Conservation (phyloP, 2,113 vertebrate species). For the Leptobrachium ailaonicum region DNA sequence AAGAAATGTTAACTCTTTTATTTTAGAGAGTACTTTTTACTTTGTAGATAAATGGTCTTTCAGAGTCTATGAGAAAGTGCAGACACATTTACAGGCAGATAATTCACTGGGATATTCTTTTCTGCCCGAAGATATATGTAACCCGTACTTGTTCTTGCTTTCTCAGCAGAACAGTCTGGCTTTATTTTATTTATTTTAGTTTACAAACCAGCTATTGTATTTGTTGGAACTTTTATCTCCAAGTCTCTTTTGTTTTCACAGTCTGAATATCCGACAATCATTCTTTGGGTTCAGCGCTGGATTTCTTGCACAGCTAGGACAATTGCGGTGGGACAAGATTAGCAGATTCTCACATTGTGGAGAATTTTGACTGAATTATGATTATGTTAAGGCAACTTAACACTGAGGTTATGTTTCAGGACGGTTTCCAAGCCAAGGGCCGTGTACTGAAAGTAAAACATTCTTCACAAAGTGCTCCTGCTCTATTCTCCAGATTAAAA, state of each 20-base stretch:
- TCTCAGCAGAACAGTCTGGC: neutral
- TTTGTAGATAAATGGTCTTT: constrained; percentile 25
- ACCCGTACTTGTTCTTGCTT: neutral
- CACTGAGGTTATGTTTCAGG: too few relatives aligned
- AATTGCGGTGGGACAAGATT: too few relatives aligned
- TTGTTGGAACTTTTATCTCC: neutral
- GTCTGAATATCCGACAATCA: neutral
- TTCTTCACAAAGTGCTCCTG: too few relatives aligned
- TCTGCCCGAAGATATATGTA: constrained; percentile 26
- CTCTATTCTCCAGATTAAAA: too few relatives aligned
- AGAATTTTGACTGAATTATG: neutral
- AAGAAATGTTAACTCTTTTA: constrained; percentile 4
- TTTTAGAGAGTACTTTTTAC: neutral
- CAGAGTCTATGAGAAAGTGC: constrained; percentile 23
- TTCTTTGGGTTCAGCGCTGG: neutral
- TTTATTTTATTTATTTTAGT: neutral
- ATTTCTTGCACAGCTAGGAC: neutral
- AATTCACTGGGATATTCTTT: constrained; percentile 19
- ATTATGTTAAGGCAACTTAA: too few relatives aligned
- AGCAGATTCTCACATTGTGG: too few relatives aligned
- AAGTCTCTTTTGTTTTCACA: neutral
- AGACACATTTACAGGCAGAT: constrained; percentile 32
- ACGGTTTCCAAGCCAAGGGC: too few relatives aligned
- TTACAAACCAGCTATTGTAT: constrained; percentile 19
- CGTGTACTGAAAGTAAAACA: too few relatives aligned